Conservation (phyloP, 1,140 invertebrate genomes). For the Drosophila miranda region DNA sequence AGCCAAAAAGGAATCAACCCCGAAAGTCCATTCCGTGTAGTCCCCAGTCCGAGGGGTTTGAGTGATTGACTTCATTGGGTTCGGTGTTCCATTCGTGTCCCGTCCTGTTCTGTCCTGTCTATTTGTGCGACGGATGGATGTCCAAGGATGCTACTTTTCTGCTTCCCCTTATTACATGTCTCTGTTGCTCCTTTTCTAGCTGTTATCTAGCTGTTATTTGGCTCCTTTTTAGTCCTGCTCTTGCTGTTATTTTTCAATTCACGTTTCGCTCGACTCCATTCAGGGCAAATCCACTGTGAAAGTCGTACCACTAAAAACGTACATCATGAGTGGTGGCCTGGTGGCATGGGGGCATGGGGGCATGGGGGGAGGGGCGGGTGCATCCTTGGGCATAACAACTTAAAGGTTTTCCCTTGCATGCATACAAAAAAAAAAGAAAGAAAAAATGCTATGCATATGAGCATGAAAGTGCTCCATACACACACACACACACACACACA, state of each 20-base stretch:
- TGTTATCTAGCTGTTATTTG: background rate
- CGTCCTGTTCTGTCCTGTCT: background rate
- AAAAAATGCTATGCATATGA: slow-evolving; percentile 31
- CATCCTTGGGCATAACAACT: slow-evolving; percentile 41
- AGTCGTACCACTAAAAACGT: slow-evolving; percentile 49
- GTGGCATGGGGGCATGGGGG: too few species aligned
- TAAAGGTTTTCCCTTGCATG: slow-evolving; percentile 71
- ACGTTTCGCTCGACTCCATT: slow-evolving; percentile 64
- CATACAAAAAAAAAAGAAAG: slow-evolving; percentile 47
- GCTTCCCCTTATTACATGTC: background rate
- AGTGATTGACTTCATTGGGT: slow-evolving; percentile 70
- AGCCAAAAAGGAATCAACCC: slow-evolving; percentile 51
- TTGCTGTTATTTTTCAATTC: slow-evolving; percentile 41
- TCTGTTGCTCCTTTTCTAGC: slow-evolving; percentile 2
- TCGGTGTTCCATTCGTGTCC: background rate
- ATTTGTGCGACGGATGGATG: slow-evolving; percentile 8
- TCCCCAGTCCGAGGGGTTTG: slow-evolving; percentile 38
- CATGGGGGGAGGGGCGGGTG: too few species aligned
- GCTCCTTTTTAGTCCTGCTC: background rate
- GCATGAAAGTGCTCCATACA: slow-evolving; percentile 18
- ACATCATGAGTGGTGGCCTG: background rate
- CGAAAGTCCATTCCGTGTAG: slow-evolving; percentile 42
- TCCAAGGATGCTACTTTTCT: background rate
- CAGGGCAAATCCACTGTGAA: slow-evolving; percentile 59
- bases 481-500: slow-evolving; percentile 23